These are phyloP conservation scores for Scortum barcoo DNA, from an alignment of 2,113 vertebrate species.

Conservation along the genomic window DNA sequence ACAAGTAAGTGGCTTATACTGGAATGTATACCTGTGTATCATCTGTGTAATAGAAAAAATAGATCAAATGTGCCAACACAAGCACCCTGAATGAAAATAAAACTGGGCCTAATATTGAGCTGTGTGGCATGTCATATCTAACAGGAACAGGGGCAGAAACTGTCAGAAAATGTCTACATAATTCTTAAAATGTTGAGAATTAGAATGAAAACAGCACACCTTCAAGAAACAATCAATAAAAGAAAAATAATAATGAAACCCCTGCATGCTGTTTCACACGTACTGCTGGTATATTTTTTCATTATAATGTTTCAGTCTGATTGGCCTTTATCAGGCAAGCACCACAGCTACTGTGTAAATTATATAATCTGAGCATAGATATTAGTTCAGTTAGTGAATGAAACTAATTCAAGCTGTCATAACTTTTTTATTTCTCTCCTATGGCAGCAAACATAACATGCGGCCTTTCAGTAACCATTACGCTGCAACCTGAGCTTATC, in stretches of 20 bases:
- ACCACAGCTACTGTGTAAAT: no score
- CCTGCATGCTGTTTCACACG: no score
- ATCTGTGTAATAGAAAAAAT: background rate
- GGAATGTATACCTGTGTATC: background rate
- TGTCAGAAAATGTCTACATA: background rate
- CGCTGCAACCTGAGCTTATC: no score
- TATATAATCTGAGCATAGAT: no score
- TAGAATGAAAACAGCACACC: background rate
- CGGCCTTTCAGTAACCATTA: no score
- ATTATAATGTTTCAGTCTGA: background rate
- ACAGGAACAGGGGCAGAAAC: background rate
- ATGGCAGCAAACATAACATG: no score
- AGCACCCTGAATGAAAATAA: no score
- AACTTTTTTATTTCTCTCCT: no score
- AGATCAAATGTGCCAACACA: no score
- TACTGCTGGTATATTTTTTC: background rate
- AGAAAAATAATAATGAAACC: background rate
- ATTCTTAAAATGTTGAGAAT: background rate
- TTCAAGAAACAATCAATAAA: background rate
- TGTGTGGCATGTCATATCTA: background rate
- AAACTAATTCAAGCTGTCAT: no score
- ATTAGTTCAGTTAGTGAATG: no score
- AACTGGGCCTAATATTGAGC: background rate
- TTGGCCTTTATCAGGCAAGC: no score
- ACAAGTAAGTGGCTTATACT: background rate